These are phyloP conservation scores for Poeciliopsis presidionis DNA, from an alignment of 2,797 vertebrate species.

Conservation along the genomic window DNA sequence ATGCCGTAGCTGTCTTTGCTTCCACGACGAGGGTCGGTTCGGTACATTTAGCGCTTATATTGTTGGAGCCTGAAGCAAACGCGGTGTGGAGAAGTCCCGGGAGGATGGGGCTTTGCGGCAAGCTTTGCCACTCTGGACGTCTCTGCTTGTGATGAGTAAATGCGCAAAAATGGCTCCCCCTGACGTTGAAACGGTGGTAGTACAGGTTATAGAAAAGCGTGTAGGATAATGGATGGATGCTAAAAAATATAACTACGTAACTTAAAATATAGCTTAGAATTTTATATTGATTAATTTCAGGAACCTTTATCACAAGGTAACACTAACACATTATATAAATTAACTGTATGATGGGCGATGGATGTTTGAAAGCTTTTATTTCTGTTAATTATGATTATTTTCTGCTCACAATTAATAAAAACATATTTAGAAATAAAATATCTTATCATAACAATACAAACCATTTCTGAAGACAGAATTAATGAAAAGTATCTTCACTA, in stretches of 20 bases:
- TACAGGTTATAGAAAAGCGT: slow-evolving; percentile 23
- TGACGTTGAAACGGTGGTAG: slow-evolving; percentile 34
- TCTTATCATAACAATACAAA: background rate
- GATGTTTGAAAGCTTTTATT: background rate
- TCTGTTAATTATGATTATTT: background rate
- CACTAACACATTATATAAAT: background rate
- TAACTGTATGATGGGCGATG: background rate
- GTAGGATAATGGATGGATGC: too few species aligned
- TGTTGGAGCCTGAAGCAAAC: slow-evolving; percentile 60
- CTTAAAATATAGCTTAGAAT: background rate
- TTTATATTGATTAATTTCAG: background rate
- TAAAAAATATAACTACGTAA: background rate
- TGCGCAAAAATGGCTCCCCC: slow-evolving; percentile 60
- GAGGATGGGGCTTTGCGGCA: slow-evolving; percentile 75
- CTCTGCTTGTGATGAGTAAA: slow-evolving; percentile 10
- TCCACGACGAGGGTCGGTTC: slow-evolving; percentile 31
- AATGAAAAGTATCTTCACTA: background rate
- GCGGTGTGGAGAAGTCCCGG: slow-evolving; percentile 52
- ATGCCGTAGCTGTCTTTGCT: slow-evolving; percentile 11
- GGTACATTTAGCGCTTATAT: slow-evolving; percentile 17
- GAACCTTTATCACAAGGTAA: background rate
- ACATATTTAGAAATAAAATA: background rate
- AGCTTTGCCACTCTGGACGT: slow-evolving; percentile 30
- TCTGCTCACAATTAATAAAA: background rate
- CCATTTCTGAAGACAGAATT: background rate